These are phyloP conservation scores for Chlamydotis undulata DNA, from an alignment of 2,113 vertebrate species.

Conservation along the genomic window DNA sequence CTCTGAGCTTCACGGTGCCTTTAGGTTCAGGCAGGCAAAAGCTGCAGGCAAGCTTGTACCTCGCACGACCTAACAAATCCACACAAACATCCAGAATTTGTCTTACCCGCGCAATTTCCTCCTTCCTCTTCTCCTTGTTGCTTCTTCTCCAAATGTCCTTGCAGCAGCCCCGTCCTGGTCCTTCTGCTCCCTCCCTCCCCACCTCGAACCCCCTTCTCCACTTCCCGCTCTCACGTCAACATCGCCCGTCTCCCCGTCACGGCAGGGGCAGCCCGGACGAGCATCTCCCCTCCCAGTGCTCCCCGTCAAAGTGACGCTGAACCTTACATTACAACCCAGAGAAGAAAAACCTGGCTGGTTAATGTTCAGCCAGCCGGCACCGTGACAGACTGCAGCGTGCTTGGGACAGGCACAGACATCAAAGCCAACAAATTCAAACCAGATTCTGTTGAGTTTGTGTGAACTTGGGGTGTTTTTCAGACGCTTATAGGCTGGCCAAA, in stretches of 20 bases:
- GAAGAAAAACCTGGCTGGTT: neutral
- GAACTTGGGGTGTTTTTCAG: neutral
- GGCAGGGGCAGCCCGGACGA: neutral
- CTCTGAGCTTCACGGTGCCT: neutral
- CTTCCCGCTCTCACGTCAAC: neutral
- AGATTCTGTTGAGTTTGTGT: neutral
- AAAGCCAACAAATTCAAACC: constrained; percentile 49
- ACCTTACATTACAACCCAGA: neutral
- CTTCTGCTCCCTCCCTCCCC: neutral
- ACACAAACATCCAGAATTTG: neutral
- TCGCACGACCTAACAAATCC: accelerated
- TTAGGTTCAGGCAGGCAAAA: neutral
- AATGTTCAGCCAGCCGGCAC: neutral
- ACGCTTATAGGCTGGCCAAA: neutral
- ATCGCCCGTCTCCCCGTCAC: accelerated
- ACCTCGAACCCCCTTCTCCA: accelerated
- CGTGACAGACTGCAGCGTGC: neutral
- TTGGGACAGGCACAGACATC: neutral
- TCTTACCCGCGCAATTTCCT: constrained; percentile 21
- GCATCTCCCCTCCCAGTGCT: neutral
- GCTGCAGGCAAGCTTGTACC: neutral
- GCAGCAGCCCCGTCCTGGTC: accelerated
- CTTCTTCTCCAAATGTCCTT: neutral
- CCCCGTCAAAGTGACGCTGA: neutral
- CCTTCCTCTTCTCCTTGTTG: neutral